A percentile compares a stretch with the other conserved stretches of the same genome.
phyloP scores from a whole-genome alignment of 2,888 invertebrate genomes.

The Rapana venosa region DNA sequence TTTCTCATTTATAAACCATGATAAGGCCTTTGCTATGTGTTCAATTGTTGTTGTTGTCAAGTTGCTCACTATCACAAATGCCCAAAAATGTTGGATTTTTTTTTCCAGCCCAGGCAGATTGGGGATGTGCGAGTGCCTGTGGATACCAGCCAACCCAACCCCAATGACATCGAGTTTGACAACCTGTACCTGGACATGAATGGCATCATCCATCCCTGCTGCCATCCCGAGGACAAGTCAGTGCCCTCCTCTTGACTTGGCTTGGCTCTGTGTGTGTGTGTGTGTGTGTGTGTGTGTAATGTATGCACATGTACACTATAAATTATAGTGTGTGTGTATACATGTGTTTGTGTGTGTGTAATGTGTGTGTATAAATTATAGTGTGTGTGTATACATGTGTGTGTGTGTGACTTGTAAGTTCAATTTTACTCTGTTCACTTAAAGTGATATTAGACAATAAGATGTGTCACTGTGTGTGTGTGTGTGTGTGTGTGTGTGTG shows the following conservation, averaged over 20 bases:
- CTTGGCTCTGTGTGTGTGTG: not conserved
- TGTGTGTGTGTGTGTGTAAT: not conserved
- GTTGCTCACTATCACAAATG: too few relatives aligned
- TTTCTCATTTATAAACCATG: too few relatives aligned
- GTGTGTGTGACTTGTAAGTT: too few relatives aligned
- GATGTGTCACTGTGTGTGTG: too few relatives aligned
- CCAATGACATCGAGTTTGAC: constrained; percentile 92
- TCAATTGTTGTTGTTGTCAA: too few relatives aligned
- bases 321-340: not conserved
- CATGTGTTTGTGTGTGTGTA: not conserved
- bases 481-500: too few relatives aligned
- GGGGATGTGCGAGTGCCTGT: constrained; percentile 85
- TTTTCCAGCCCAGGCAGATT: constrained; percentile 85
- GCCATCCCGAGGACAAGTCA: constrained; percentile 95
- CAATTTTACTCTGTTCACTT: too few relatives aligned
- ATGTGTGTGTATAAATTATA: not conserved
- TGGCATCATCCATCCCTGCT: constrained; percentile 99
- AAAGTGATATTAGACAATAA: too few relatives aligned
- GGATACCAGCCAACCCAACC: constrained; percentile 86
- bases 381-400: not conserved
- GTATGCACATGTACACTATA: not conserved
- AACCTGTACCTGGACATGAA: constrained; percentile 99
- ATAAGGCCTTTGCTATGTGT: too few relatives aligned
- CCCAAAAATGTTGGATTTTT: not conserved
- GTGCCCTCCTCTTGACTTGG: constrained; percentile 41